Base-by-base conservation (phyloP, 2,888 invertebrate genomes). In the Lysandra coridon region DNA sequence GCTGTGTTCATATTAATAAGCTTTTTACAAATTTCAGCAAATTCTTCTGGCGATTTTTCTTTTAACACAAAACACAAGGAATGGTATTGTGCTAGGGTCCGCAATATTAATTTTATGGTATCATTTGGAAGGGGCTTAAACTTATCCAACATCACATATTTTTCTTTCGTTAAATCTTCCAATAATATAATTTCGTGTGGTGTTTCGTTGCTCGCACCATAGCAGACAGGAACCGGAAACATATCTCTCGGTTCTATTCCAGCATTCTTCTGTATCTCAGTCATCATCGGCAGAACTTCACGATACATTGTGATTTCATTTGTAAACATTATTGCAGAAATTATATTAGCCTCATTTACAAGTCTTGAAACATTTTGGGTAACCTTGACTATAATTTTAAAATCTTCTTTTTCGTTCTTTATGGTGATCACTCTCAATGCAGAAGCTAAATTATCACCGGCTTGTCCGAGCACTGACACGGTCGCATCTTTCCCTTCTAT, bases 341-440 rank as follows among this genome's bases (percentile, higher is more conserved):
- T 12, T 12, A 40, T 14, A 40, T 57, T 74, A 33, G 74, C 44
- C 14, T 79, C 78, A 5, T n/a, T 79, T 30, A 30, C 3, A 14
- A 57, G 14, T 40, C 73, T 57, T 6, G 53, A 0, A 14, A 17
- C 17, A 12, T 37, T 37, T 79, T 7, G 85, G 6, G 90, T 89
- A n/a, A 90, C 82, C 83, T 91, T 91, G 0, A 86, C 89, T 7
- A 91, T 83, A 82, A 91, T 86, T 30, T 83, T 84, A 78, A 88
- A 85, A n/a, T 81, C 77, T 57, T 82, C 80, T 17, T 83, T 85
- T 80, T 85, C 80, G 17, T 85, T 83, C 81, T 81, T 85, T 80
- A 7, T 86, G 83, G 0, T 79, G 82, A 33, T 88, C 83, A 80
- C 85, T 85, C 78, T 84, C 84, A 0, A 85, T 84, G 69, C 82